Base-by-base conservation (phyloP, 2,888 invertebrate genomes). In the Lasioglossum villosulum region DNA sequence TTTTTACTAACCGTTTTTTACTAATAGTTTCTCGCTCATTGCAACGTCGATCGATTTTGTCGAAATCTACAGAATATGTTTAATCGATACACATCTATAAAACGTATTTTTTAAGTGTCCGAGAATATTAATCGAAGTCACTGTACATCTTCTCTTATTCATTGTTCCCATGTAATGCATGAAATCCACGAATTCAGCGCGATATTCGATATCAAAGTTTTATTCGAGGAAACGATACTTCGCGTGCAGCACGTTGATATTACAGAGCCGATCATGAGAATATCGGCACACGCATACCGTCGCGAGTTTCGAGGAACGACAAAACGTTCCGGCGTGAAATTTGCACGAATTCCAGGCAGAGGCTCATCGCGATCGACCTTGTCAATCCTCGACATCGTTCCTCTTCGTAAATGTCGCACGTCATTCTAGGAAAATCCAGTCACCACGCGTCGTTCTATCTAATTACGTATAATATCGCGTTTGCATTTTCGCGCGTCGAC, bases 381-480 rank as follows among this genome's bases (percentile, higher is more conserved):
- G 70, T 16, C 66, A 14, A 27, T 59, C n/a, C 66, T 42, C 70
- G 63, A 45, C 74, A 27, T 8, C 16, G 39, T 59, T 68, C 19
- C 59, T 37, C n/a, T 59, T 70, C 48, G 59, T 23, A 27, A 68
- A 77, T 80, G 63, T 63, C 78, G 70, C 77, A 37, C 80, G 71
- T 87, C 86, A 79, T 91, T 89, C 91, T 42, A 56, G 81, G 88
- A 86, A 90, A 83, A 74, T 86, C 86, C 72, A 90, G 85, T 86
- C 88, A 88, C 68, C 77, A 73, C 76, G 70, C 78, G 75, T 75
- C 59, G 23, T 19, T 52, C 34, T 19, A 39, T 52, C 48, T 68
- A 77, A 77, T 77, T 77, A 68, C 66, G 66, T 34, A 34, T 66
- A 66, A 66, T 66, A 66, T 23, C 34, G 66, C 66, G 66, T 66